Evolutionary conservation across 2,797 vertebrate genomes (phyloP).

Genomic region (Orientallactaga sibirica): DNA sequence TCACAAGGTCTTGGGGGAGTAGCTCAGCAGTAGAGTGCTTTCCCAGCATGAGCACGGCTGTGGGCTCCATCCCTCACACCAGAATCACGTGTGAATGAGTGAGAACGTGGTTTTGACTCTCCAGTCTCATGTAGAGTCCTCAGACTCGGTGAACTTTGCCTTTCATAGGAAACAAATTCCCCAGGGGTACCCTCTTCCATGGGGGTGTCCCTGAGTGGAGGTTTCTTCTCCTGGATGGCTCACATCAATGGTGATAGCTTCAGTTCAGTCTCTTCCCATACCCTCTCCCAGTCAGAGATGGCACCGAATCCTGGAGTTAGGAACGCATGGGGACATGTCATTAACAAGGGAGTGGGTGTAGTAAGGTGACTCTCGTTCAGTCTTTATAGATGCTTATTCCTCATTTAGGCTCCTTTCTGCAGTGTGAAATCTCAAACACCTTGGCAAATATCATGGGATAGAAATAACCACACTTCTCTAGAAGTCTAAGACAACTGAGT

Average conservation of each 20-base stretch:
- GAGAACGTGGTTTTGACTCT: background rate
- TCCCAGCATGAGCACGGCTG: too few relatives aligned
- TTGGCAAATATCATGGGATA: background rate
- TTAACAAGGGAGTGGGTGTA: background rate
- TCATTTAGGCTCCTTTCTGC: background rate
- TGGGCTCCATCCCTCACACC: too few relatives aligned
- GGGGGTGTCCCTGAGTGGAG: background rate
- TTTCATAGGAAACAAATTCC: background rate
- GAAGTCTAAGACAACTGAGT: background rate
- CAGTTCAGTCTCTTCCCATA: background rate
- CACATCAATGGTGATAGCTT: background rate
- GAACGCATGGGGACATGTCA: background rate
- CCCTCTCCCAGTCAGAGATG: background rate
- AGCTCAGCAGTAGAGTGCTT: background rate
- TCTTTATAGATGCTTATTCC: slow-evolving; percentile 6
- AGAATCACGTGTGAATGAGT: background rate
- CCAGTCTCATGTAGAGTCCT: background rate
- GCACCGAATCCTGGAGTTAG: background rate
- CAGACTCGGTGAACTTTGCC: background rate
- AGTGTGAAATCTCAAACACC: background rate
- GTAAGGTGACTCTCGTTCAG: background rate
- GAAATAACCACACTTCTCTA: background rate
- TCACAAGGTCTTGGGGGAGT: background rate
- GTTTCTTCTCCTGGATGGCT: background rate
- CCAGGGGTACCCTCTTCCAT: background rate